Base-by-base conservation (phyloP, 2,113 vertebrate genomes). In the Apodemus sylvaticus region DNA sequence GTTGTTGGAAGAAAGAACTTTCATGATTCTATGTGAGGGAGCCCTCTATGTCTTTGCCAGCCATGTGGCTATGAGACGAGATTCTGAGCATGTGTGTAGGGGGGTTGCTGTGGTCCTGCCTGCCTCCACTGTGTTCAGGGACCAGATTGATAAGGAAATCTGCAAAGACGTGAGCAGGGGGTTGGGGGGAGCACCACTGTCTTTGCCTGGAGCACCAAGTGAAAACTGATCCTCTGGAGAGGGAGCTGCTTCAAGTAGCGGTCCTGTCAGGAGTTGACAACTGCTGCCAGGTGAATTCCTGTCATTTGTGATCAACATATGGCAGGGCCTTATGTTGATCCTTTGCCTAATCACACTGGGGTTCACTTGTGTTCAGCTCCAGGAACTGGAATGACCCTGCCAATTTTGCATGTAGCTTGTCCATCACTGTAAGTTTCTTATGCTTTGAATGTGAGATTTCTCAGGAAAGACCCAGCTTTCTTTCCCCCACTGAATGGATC, bases 391-490 rank as follows among this genome's bases (percentile, higher is more conserved):
- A 53, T 39, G 66, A 53, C 26, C 55, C 12, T 45, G 86, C 19
- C 86, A 7, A 90, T 83, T 91, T 88, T 36, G 55, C 24, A 5
- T 53, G 79, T 68, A 85, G 79, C 12, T 36, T 31, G 53, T 62
- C 39, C 5, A 1, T 48, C 34, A 76, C 53, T 60, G 31, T 39
- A 4, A 39, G 20, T 78, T 7, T 66, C 64, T 85, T 48, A 12
- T 20, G 26, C 51, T 97, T 96, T 83, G 14, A 94, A 83, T 45
- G 10, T 62, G 86, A 94, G 45, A 64, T 55, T 94, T 94, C 31
- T 86, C 71, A 66, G 58, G 70, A 60, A 90, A 73, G 51, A 1
- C 22, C 55, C 92, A 81, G 58, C 5, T 48, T 62, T 82, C 17
- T 79, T 89, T 79, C 11, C 14, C 51, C 22, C 10, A 34, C 12